Percentiles rank a stretch among this genome's conserved stretches.
Evolutionary conservation across 1,140 invertebrate genomes (phyloP).

Genomic region (Oncopodura yosiiana): DNA sequence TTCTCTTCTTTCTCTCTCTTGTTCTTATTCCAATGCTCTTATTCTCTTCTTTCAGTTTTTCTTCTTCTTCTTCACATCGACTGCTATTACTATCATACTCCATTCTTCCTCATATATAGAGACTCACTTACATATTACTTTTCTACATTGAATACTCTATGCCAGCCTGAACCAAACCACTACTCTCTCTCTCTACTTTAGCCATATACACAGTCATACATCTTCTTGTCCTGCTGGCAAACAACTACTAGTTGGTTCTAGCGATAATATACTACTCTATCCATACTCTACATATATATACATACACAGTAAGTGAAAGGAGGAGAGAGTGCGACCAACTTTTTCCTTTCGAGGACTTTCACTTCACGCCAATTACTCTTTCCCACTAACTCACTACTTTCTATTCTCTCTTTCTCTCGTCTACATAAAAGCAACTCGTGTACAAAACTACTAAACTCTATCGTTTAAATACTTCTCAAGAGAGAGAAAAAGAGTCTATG

Average conservation of each 20-base stretch:
- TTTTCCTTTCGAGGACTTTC: too few species aligned
- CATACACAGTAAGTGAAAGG: not conserved
- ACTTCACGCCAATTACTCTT: too few species aligned
- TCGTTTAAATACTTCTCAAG: not conserved
- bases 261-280: not conserved
- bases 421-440: too few species aligned
- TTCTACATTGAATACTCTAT: conserved; percentile 3
- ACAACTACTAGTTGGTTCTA: not conserved
- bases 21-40: not conserved
- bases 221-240: not conserved
- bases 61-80: not conserved
- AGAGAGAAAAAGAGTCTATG: not conserved
- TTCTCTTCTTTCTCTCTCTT: not conserved
- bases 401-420: too few species aligned
- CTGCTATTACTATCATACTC: not conserved
- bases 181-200: conserved; percentile 12
- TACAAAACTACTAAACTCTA: too few species aligned
- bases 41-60: not conserved
- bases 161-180: not conserved
- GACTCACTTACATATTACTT: conserved; percentile 1
- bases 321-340: not conserved
- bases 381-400: too few species aligned
- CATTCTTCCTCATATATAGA: not conserved
- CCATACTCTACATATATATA: not conserved
- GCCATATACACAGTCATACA: conserved; percentile 11